These are phyloP conservation scores for Phrynocephalus forsythii DNA, from an alignment of 2,797 vertebrate genomes.

Conservation along the genomic window DNA sequence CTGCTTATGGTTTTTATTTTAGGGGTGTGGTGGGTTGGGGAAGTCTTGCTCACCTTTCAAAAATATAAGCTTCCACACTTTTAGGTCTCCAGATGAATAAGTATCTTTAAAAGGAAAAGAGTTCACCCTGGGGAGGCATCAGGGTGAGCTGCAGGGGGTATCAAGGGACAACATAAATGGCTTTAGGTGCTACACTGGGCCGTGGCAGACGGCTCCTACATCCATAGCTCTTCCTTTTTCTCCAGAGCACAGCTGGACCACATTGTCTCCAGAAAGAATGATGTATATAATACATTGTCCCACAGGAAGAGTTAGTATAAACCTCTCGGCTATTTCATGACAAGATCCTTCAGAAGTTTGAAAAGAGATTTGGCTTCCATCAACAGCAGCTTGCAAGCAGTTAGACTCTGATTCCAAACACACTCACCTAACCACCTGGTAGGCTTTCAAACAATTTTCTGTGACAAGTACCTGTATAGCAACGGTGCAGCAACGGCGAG, in stretches of 20 bases:
- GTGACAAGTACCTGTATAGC: neutral
- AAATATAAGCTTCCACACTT: too few species aligned
- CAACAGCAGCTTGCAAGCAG: neutral
- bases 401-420: neutral
- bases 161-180: too few species aligned
- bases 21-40: too few species aligned
- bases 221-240: neutral
- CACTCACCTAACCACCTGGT: neutral
- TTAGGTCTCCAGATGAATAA: too few species aligned
- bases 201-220: fast-evolving
- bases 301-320: constrained; percentile 31
- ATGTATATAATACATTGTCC: constrained; percentile 22
- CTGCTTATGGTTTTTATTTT: too few species aligned
- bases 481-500: neutral
- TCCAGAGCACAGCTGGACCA: neutral
- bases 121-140: too few species aligned
- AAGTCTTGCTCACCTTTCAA: too few species aligned
- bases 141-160: too few species aligned
- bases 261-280: neutral
- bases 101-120: too few species aligned
- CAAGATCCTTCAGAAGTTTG: neutral
- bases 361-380: constrained; percentile 8
- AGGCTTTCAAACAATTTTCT: neutral
- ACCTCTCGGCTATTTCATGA: constrained; percentile 1
- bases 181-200: too few species aligned